These are phyloP conservation scores for Ochotona princeps DNA, from an alignment of 2,113 vertebrate species.

Conservation along the genomic window DNA sequence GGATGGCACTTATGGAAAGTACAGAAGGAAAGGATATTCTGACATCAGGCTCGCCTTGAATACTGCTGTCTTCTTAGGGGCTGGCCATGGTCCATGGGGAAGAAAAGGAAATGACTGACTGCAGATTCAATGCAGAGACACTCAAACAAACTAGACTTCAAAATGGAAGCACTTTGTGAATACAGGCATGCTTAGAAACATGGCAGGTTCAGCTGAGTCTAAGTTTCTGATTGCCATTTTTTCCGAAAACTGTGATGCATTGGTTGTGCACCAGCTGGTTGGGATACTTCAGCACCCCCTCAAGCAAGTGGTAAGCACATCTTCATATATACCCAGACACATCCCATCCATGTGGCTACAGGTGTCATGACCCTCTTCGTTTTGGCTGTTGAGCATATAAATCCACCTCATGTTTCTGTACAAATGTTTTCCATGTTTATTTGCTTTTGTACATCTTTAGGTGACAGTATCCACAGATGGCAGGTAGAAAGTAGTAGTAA, in stretches of 20 bases:
- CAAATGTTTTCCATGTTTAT: too few relatives aligned
- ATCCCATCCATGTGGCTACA: neutral
- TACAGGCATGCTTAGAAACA: rapidly evolving
- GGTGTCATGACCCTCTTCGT: neutral
- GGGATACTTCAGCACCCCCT: neutral
- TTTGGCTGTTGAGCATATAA: neutral
- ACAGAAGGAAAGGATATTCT: neutral
- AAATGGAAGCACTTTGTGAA: neutral
- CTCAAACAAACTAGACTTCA: neutral
- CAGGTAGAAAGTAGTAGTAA: too few relatives aligned
- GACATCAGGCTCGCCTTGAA: too few relatives aligned
- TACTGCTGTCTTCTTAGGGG: neutral
- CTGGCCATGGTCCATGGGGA: too few relatives aligned
- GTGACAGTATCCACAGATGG: too few relatives aligned
- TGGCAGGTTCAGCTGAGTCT: neutral
- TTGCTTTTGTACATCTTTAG: too few relatives aligned
- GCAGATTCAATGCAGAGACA: neutral
- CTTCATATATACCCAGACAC: neutral
- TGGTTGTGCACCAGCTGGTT: neutral
- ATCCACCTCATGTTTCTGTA: neutral
- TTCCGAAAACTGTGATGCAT: neutral
- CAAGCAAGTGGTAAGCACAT: neutral
- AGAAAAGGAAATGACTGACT: rapidly evolving
- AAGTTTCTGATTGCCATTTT: neutral
- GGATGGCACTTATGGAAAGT: too few relatives aligned